Percentiles rank a stretch among this genome's conserved stretches.
phyloP scores from a whole-genome alignment of 2,797 vertebrate genomes.

The Falco concolor region DNA sequence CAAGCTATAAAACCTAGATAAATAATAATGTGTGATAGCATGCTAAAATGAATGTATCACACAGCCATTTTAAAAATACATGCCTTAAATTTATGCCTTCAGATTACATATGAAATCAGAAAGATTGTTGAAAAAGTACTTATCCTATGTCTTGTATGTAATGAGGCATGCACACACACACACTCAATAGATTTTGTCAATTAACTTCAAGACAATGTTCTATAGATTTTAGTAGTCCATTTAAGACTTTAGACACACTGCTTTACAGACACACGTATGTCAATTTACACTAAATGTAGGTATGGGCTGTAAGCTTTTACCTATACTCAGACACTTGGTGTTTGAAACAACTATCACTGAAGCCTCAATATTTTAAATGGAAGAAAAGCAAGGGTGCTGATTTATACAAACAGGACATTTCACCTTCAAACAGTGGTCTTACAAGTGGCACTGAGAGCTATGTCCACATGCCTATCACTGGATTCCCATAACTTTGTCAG shows the following conservation, averaged over 20 bases:
- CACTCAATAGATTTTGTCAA: neutral
- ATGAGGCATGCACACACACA: rapidly evolving
- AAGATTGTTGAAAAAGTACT: neutral
- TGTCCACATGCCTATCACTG: neutral
- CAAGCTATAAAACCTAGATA: neutral
- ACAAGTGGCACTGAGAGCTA: neutral
- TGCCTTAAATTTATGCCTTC: neutral
- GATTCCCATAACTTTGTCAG: neutral
- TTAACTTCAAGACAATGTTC: neutral
- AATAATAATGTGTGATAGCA: neutral
- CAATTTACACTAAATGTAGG: neutral
- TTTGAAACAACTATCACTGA: neutral
- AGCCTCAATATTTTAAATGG: neutral
- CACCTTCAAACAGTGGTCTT: neutral
- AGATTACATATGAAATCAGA: neutral
- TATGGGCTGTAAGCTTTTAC: neutral
- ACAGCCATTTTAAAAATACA: neutral
- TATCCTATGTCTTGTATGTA: neutral
- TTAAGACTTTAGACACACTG: neutral
- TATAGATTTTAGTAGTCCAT: neutral
- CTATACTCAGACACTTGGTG: neutral
- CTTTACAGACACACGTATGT: neutral
- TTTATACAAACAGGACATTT: neutral
- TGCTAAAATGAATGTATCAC: neutral
- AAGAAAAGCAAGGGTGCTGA: neutral